Percentiles rank a stretch among this genome's conserved stretches.
Evolutionary conservation across 2,113 vertebrate genomes (phyloP).

Genomic region (Pyrgilauda ruficollis): DNA sequence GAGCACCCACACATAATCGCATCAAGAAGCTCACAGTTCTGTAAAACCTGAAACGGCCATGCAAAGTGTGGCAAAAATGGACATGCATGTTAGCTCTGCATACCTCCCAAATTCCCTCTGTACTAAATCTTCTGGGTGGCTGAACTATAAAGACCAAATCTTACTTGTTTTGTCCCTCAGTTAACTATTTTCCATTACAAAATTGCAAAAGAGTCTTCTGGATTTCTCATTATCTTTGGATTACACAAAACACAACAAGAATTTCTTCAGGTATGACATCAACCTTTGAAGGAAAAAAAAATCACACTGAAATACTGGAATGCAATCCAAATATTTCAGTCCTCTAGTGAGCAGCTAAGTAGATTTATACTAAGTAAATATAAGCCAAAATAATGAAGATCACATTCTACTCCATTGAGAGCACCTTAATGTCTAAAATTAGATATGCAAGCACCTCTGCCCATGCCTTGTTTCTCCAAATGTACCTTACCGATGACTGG

Average conservation of each 20-base stretch:
- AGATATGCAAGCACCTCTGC: background rate
- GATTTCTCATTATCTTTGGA: background rate
- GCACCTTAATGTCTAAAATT: background rate
- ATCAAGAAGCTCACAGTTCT: slow-evolving; percentile 2
- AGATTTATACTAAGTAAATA: background rate
- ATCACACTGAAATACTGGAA: background rate
- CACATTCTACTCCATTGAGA: background rate
- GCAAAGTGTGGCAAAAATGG: slow-evolving; percentile 33
- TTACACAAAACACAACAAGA: background rate
- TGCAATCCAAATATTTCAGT: background rate
- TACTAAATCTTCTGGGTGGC: background rate
- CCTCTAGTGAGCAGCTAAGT: background rate
- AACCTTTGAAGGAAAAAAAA: background rate
- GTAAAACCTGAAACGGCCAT: slow-evolving; percentile 6
- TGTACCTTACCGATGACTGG: background rate
- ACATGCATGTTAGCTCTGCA: slow-evolving; percentile 38
- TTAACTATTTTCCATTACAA: background rate
- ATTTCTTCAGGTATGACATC: background rate
- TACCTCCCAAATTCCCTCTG: background rate
- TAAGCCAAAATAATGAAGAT: background rate
- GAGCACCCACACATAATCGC: slow-evolving; percentile 12
- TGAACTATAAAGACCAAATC: background rate
- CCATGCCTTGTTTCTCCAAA: background rate
- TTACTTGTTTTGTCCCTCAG: background rate
- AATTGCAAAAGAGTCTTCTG: background rate